These are phyloP conservation scores for Rafetus swinhoei DNA, from an alignment of 2,113 vertebrate species.

Conservation along the genomic window DNA sequence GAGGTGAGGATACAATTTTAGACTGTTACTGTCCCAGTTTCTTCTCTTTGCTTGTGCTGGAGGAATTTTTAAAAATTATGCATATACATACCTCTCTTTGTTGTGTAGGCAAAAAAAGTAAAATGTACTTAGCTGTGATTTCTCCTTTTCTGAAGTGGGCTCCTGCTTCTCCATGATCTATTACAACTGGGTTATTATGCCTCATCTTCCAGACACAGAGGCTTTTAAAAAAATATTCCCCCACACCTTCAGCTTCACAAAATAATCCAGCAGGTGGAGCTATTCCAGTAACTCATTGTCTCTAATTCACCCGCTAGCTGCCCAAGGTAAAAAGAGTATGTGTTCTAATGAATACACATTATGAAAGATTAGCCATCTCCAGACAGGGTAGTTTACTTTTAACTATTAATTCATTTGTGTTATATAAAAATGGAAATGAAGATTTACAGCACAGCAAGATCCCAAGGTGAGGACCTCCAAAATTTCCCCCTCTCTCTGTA, in stretches of 20 bases:
- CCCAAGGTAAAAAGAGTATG: neutral
- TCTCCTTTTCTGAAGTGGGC: neutral
- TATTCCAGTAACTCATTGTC: neutral
- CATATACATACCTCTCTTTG: neutral
- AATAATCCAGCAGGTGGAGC: neutral
- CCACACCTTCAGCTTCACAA: neutral
- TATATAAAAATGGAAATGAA: neutral
- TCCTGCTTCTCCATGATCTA: neutral
- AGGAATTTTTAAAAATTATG: slow-evolving; percentile 27
- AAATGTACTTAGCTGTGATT: neutral
- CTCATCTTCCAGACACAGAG: neutral
- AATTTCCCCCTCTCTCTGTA: neutral
- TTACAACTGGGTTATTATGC: neutral
- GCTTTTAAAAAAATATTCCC: neutral
- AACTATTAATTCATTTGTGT: neutral
- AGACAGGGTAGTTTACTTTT: slow-evolving; percentile 3
- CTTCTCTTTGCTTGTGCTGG: slow-evolving; percentile 1
- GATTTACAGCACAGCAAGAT: neutral
- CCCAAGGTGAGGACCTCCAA: neutral
- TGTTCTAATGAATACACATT: neutral
- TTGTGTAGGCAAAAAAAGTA: neutral
- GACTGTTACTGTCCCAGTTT: slow-evolving; percentile 20
- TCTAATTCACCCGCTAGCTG: slow-evolving; percentile 4
- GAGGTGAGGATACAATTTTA: neutral
- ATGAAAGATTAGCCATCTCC: neutral